Conservation (phyloP, 2,113 vertebrate genomes). For the Lates calcarifer region DNA sequence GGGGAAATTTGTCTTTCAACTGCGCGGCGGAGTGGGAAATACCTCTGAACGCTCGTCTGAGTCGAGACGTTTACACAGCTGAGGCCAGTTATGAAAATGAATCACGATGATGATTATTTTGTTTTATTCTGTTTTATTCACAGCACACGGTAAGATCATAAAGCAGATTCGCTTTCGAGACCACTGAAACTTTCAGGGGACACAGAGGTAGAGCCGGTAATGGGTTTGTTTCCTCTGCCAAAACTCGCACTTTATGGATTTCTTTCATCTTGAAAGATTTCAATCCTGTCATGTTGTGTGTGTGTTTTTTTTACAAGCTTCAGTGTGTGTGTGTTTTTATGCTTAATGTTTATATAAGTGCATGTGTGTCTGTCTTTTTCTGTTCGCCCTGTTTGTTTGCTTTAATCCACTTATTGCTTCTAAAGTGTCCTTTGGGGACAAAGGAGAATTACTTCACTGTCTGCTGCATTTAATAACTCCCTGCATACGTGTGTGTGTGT, state of each 20-base stretch:
- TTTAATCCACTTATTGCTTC: conserved; percentile 58
- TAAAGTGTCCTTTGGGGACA: conserved; percentile 60
- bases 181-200: conserved; percentile 11
- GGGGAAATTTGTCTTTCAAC: conserved; percentile 53
- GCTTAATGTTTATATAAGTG: neutral
- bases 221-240: conserved; percentile 17
- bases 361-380: conserved; percentile 7
- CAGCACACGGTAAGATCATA: conserved; percentile 52
- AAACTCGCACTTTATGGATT: conserved; percentile 17
- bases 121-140: conserved; percentile 49
- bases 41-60: conserved; percentile 52
- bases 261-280: neutral
- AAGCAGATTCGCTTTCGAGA: conserved; percentile 51
- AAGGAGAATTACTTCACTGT: conserved; percentile 65
- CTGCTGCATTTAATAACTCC: conserved; percentile 66
- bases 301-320: neutral
- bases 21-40: conserved; percentile 45
- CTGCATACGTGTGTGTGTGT: conserved; percentile 9
- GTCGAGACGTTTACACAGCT: conserved; percentile 76
- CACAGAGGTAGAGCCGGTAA: neutral
- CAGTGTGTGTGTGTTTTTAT: neutral
- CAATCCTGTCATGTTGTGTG: neutral
- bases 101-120: conserved; percentile 60
- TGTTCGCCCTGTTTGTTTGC: conserved; percentile 12
- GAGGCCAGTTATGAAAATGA: conserved; percentile 64